A percentile compares a stretch with the other conserved stretches of the same genome.
Conservation (phyloP, 2,888 invertebrate genomes). For the Candidula unifasciata region DNA sequence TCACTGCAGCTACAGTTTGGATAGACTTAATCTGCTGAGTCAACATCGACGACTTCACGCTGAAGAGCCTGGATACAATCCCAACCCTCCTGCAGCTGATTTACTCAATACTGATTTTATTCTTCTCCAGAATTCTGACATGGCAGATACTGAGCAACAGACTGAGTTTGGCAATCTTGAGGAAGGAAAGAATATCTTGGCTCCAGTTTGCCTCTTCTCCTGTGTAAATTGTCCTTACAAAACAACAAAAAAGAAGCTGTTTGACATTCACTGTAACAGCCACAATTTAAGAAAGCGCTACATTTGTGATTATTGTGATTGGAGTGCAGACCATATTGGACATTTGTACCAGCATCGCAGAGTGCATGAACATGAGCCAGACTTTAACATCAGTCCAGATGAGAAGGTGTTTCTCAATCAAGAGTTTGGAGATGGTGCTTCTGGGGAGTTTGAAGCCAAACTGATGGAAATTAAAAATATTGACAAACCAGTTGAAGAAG, state of each 20-base stretch:
- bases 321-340: slow-evolving; percentile 71
- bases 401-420: slow-evolving; percentile 68
- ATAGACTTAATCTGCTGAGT: slow-evolving; percentile 61
- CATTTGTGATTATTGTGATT: slow-evolving; percentile 74
- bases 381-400: slow-evolving; percentile 62
- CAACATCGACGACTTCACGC: slow-evolving; percentile 66
- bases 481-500: slow-evolving; percentile 44
- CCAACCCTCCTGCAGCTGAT: slow-evolving; percentile 55
- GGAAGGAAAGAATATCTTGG: slow-evolving; percentile 25
- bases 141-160: background rate
- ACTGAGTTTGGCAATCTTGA: slow-evolving; percentile 19
- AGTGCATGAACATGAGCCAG: slow-evolving; percentile 64
- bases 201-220: slow-evolving; percentile 47
- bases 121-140: slow-evolving; percentile 26
- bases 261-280: slow-evolving; percentile 68
- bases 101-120: slow-evolving; percentile 56
- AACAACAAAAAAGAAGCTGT: slow-evolving; percentile 66
- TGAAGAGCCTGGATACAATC: slow-evolving; percentile 60
- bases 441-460: slow-evolving; percentile 58
- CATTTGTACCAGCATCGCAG: slow-evolving; percentile 70
- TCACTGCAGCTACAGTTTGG: slow-evolving; percentile 70
- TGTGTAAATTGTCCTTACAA: slow-evolving; percentile 69
- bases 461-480: slow-evolving; percentile 48
- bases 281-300: slow-evolving; percentile 69
- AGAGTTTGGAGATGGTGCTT: slow-evolving; percentile 65